phyloP scores from a whole-genome alignment of 2,888 invertebrate genomes.

The Netelia fuscicornis region DNA sequence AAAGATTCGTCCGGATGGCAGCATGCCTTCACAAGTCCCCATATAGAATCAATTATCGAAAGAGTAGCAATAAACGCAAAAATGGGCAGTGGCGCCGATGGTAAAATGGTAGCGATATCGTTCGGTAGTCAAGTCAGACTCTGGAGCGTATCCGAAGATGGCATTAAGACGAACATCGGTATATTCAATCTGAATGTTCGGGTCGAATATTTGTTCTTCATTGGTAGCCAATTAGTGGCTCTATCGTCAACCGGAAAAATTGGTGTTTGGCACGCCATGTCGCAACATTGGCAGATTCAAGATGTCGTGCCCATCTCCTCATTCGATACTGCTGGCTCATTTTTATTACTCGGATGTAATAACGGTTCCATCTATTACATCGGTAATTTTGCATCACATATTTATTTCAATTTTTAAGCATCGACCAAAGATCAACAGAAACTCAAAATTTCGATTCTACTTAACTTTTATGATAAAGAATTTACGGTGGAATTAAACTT shows the following conservation, averaged over 20 bases:
- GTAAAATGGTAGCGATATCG: constrained; percentile 94
- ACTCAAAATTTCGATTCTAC: constrained; percentile 31
- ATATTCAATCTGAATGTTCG: constrained; percentile 96
- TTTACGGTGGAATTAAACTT: too few species aligned
- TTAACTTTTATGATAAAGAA: background rate
- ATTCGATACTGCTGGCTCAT: constrained; percentile 98
- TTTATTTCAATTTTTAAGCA: too few species aligned
- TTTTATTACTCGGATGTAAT: constrained; percentile 96
- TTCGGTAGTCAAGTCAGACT: constrained; percentile 91
- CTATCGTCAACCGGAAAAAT: constrained; percentile 96
- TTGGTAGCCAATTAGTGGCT: constrained; percentile 99
- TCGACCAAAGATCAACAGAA: background rate
- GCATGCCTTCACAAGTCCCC: constrained; percentile 96
- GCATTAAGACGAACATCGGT: constrained; percentile 90
- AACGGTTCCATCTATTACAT: constrained; percentile 99
- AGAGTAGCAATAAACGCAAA: constrained; percentile 95
- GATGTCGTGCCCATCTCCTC: constrained; percentile 98
- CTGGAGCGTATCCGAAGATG: constrained; percentile 93
- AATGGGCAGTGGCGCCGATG: constrained; percentile 86
- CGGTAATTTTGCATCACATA: constrained; percentile 86
- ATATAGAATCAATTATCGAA: constrained; percentile 95
- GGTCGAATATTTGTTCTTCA: constrained; percentile 98
- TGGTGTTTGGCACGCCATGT: constrained; percentile 99
- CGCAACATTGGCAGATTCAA: constrained; percentile 99
- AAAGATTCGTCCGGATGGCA: constrained; percentile 99